Conservation (phyloP, 2,113 vertebrate genomes). For the Odontophorus gujanensis region DNA sequence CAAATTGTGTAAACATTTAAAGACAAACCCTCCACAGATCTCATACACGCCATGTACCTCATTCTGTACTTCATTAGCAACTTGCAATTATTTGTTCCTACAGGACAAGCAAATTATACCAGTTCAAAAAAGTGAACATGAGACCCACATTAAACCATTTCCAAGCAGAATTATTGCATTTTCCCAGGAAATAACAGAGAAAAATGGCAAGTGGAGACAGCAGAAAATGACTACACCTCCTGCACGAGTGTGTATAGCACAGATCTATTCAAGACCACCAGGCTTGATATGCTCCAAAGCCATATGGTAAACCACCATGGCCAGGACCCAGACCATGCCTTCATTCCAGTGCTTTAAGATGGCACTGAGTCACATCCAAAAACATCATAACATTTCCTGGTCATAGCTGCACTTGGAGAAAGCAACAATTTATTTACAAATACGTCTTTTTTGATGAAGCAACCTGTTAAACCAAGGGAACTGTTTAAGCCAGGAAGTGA, state of each 20-base stretch:
- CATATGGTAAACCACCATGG: fast-evolving
- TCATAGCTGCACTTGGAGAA: not conserved
- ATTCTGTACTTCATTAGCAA: not conserved
- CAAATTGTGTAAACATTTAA: fast-evolving
- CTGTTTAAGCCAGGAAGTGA: fast-evolving
- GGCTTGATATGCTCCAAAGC: not conserved
- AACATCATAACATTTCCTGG: not conserved
- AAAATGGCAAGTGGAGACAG: not conserved
- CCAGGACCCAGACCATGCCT: not conserved
- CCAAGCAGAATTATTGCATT: not conserved
- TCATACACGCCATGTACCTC: not conserved
- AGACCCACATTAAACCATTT: not conserved
- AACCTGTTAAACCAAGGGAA: not conserved
- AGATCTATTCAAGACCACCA: not conserved
- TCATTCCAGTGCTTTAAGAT: not conserved
- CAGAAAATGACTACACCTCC: fast-evolving
- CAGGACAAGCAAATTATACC: not conserved
- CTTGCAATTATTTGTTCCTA: not conserved
- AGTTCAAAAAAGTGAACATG: not conserved
- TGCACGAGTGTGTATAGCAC: too few species aligned
- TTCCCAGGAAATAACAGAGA: not conserved
- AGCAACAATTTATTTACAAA: not conserved
- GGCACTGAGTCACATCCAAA: not conserved
- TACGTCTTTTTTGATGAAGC: not conserved
- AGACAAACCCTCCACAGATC: not conserved